Percentiles rank a stretch among this genome's conserved stretches.
These are phyloP conservation scores for Cotesia glomerata DNA, from an alignment of 1,140 invertebrate genomes.

Conservation along the genomic window DNA sequence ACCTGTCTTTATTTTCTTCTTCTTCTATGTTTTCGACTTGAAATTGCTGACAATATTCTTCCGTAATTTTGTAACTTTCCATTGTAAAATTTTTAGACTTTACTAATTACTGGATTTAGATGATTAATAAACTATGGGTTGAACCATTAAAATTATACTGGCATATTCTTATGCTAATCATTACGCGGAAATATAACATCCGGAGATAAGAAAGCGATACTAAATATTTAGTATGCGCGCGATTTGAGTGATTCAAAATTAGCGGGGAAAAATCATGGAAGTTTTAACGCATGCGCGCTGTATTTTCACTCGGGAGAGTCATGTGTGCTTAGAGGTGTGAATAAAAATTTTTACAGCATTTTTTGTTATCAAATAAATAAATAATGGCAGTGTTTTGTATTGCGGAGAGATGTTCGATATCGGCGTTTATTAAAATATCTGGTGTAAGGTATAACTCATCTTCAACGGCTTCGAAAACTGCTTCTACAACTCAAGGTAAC, in stretches of 20 bases:
- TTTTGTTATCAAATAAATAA: slow-evolving; percentile 2
- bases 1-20: background rate
- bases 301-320: too few species aligned
- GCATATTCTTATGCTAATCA: background rate
- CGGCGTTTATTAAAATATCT: slow-evolving; percentile 2
- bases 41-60: background rate
- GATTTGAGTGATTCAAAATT: background rate
- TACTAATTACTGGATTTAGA: background rate
- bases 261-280: too few species aligned
- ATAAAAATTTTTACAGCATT: too few species aligned
- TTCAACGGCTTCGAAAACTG: background rate
- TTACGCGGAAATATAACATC: background rate
- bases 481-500: background rate
- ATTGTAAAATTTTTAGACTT: background rate
- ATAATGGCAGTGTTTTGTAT: slow-evolving; percentile 20
- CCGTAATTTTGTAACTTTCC: background rate
- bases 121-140: background rate
- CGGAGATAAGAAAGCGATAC: background rate
- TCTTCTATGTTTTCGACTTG: background rate
- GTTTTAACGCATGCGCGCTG: too few species aligned
- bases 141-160: background rate
- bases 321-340: too few species aligned
- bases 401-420: background rate
- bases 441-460: background rate
- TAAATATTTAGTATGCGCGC: background rate